A percentile compares a stretch with the other conserved stretches of the same genome.
phyloP scores from a whole-genome alignment of 2,113 vertebrate species.

The Fukomys damarensis region DNA sequence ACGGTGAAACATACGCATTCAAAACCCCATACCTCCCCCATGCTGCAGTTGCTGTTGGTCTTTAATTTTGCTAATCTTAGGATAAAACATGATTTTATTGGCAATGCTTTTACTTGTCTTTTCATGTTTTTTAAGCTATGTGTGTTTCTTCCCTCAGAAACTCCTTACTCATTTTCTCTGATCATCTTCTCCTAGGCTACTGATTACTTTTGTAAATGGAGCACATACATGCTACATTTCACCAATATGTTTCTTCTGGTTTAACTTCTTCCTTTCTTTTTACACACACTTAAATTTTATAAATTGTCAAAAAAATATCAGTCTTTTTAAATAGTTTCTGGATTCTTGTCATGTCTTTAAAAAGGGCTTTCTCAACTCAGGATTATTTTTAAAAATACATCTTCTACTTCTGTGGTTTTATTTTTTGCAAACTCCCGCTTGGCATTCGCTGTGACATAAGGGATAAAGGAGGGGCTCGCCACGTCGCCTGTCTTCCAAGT shows the following conservation, averaged over 20 bases:
- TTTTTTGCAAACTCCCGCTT: slow-evolving; percentile 8
- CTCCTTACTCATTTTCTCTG: not conserved
- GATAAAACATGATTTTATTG: not conserved
- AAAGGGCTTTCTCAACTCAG: slow-evolving; percentile 31
- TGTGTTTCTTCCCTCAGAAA: not conserved
- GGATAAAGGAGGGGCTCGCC: not conserved
- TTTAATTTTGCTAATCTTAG: not conserved
- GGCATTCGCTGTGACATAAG: not conserved
- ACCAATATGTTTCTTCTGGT: not conserved
- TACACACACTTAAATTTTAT: not conserved
- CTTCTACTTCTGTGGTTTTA: not conserved
- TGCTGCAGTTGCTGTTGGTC: not conserved
- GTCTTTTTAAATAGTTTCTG: slow-evolving; percentile 21
- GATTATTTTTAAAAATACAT: slow-evolving; percentile 39
- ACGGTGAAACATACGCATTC: fast-evolving
- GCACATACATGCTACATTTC: not conserved
- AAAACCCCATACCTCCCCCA: not conserved
- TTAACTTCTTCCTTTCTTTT: slow-evolving; percentile 33
- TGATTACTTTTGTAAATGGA: not conserved
- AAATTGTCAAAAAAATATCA: slow-evolving; percentile 35
- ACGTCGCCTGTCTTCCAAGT: not conserved
- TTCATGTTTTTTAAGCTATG: not conserved
- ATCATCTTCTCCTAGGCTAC: not conserved
- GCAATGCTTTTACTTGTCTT: not conserved
- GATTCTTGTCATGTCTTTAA: not conserved